Percentiles rank a stretch among this genome's conserved stretches.
Evolutionary conservation across 1,140 invertebrate genomes (phyloP).

Genomic region (Pachypsylla venusta): DNA sequence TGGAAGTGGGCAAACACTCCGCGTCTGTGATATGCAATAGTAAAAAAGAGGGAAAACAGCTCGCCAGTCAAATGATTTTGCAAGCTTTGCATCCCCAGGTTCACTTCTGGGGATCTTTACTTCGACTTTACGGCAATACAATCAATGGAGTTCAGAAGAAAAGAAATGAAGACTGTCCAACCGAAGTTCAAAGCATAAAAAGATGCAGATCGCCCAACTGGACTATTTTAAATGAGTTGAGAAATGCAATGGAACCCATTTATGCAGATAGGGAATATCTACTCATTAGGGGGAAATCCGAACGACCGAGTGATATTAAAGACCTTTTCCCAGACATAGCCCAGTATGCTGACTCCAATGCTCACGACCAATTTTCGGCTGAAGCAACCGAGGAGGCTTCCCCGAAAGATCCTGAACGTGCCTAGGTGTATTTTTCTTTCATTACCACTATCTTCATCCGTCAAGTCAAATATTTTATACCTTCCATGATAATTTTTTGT

Average conservation of each 20-base stretch:
- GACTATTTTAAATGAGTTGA: constrained; percentile 79
- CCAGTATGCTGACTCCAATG: too few relatives aligned
- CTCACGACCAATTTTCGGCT: too few relatives aligned
- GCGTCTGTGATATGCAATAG: constrained; percentile 79
- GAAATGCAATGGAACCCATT: constrained; percentile 72
- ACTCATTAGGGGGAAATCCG: too few relatives aligned
- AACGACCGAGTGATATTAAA: too few relatives aligned
- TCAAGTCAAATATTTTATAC: too few relatives aligned
- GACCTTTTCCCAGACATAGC: too few relatives aligned
- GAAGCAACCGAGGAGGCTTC: too few relatives aligned
- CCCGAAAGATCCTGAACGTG: too few relatives aligned
- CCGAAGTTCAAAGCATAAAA: constrained; percentile 72
- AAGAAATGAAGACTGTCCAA: constrained; percentile 86
- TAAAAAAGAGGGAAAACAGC: constrained; percentile 90
- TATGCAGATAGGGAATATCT: constrained; percentile 33
- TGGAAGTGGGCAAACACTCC: constrained; percentile 83
- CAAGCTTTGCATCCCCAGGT: constrained; percentile 74
- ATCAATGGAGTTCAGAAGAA: constrained; percentile 85
- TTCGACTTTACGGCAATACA: constrained; percentile 80
- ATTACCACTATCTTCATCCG: too few relatives aligned
- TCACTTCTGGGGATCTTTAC: constrained; percentile 77
- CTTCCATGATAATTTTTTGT: too few relatives aligned
- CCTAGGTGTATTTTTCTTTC: too few relatives aligned
- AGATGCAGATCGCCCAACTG: constrained; percentile 82
- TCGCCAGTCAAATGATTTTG: constrained; percentile 83